Evolutionary conservation across 2,888 invertebrate genomes (phyloP), one percentile per base, ranked within the genome.

Genomic region (Cataglyphis albicans): DNA sequence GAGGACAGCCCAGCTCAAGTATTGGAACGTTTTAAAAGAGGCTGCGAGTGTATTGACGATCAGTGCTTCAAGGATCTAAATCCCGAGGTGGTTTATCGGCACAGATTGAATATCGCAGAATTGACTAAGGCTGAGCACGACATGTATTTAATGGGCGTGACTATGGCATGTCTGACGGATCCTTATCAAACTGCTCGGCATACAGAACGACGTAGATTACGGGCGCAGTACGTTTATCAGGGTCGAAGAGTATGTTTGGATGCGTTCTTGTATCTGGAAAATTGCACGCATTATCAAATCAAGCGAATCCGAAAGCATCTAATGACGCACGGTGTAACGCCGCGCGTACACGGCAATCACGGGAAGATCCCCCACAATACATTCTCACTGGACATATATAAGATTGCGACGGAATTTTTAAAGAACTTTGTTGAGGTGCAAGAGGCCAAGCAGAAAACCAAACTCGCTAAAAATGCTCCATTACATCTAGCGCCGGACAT

Each of bases 81-180:
- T 93, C 96, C 97, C 0, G 97, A 97, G 90, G 96, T 96, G 90
- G 97, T 97, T 0, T 97, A 97, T 92, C 96, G 96, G 70, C 97
- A 97, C 93, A 95, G 97, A 88, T 95, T 97, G 55, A 97, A 97
- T 91, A 97, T 97, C 84, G 97, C 97, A 0, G 97, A 97, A 93
- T 93, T 97, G 83, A 97, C 97, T 0, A 97, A 97, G 94, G 97
- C 97, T 81, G 97, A 97, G 94, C 97, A 97, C 94, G 97, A 97
- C 93, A 97, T 97, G 97, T 97, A 97, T 93, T 95, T 97, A 90
- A 97, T 97, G 97, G 97, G 97, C n/a, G 97, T 97, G 44, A 97
- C 97, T 3, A 97, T 97, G 97, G 97, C 97, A 0, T 97, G 97
- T 90, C 95, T 97, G 87, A 97, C 97, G 0, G 97, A 97, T 94